Percentiles rank a stretch among this genome's conserved stretches.
These are phyloP conservation scores for Brachynemurus nebulosus DNA, from an alignment of 2,888 invertebrate species.

Conservation along the genomic window DNA sequence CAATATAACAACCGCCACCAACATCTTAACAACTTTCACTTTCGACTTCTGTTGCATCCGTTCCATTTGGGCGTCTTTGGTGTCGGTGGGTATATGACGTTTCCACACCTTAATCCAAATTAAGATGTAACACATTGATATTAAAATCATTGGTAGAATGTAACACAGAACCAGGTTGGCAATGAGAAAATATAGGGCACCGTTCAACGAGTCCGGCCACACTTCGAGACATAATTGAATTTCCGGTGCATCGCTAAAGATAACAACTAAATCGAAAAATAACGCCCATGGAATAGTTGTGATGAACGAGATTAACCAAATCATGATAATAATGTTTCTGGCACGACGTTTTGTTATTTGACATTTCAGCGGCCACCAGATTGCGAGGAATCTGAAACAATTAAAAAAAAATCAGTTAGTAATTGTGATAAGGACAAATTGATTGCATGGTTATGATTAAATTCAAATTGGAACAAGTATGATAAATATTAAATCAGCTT, in stretches of 20 bases:
- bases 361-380: constrained; percentile 86
- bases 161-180: constrained; percentile 84
- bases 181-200: constrained; percentile 73
- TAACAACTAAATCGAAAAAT: constrained; percentile 69
- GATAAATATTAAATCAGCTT: no score
- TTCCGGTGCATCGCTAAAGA: constrained; percentile 60
- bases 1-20: constrained; percentile 82
- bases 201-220: constrained; percentile 75
- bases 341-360: constrained; percentile 84
- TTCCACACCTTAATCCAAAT: constrained; percentile 84
- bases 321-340: constrained; percentile 72
- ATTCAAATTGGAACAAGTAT: no score
- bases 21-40: constrained; percentile 89
- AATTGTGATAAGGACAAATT: no score
- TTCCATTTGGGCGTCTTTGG: constrained; percentile 83
- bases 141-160: constrained; percentile 78
- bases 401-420: constrained; percentile 16
- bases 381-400: constrained; percentile 81
- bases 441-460: no score
- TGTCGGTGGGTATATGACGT: constrained; percentile 78
- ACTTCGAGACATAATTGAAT: constrained; percentile 65
- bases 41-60: constrained; percentile 89
- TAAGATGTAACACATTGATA: constrained; percentile 80
- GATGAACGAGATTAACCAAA: constrained; percentile 76
- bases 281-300: constrained; percentile 85